Base-by-base conservation (phyloP, 2,888 invertebrate genomes). In the Ypsolopha scabrella region DNA sequence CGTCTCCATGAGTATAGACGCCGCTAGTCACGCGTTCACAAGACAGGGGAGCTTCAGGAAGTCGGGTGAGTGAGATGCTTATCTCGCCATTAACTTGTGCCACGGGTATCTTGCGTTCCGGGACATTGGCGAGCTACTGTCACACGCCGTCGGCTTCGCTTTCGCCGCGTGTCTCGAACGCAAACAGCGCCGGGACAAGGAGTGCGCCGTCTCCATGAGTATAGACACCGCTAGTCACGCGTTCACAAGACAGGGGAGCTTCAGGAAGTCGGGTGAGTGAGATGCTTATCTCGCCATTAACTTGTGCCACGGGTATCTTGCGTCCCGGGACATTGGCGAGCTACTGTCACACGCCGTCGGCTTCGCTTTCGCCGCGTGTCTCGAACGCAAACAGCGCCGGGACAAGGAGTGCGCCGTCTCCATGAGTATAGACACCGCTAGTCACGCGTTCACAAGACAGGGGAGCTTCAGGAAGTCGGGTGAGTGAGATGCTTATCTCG, bases 91-190 rank as follows among this genome's bases (percentile, higher is more conserved):
- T 24, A 24, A 24, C 2, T 24, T 99, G 98, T 99, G 99, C 74
- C 99, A 99, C 85, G 99, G 99, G 41, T 99, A 99, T 79, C 88
- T 98, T 58, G 98, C 99, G 50, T 89, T 94, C 51, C 94, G 97
- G 72, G 98, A 99, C 82, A 94, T 96, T 62, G 99, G 99, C 53
- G 99, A 99, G 87, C 90, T 99, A 46, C 86, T 99, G 58, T 98
- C 98, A 63, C 99, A 99, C 85, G 99, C 99, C 1, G 99, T 99
- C 35, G 99, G 99, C 41, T 99, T 99, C 87, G 99, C 99, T 48
- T 99, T 99, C 86, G 97, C 98, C 51, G 97, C 98, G 2, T 99
- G 99, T 69, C 87, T 99, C 61, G 99, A 99, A 75, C 91, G 97
- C 67, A 99, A 99, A 80, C 98, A 99, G 80, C 94, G 96, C 59